phyloP scores from a whole-genome alignment of 1,140 invertebrate species.

The Chrysoperla carnea region DNA sequence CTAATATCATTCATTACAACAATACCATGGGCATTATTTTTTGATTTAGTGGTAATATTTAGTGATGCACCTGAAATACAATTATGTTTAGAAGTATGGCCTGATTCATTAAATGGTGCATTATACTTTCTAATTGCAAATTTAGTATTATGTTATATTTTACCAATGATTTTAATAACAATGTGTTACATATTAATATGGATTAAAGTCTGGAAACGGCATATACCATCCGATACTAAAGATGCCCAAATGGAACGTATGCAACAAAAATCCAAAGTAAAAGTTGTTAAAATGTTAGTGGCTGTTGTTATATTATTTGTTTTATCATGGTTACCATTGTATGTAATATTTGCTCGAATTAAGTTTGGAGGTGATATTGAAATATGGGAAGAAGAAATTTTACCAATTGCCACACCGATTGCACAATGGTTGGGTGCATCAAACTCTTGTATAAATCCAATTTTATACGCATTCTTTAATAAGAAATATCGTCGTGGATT shows the following conservation, averaged over 20 bases:
- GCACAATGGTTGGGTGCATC: conserved; percentile 93
- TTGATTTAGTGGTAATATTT: conserved; percentile 61
- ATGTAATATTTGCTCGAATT: conserved; percentile 73
- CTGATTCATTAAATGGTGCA: conserved; percentile 54
- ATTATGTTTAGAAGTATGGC: conserved; percentile 75
- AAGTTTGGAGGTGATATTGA: conserved; percentile 57
- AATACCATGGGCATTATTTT: conserved; percentile 79
- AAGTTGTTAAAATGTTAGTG: conserved; percentile 93
- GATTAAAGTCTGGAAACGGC: conserved; percentile 73
- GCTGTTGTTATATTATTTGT: conserved; percentile 90
- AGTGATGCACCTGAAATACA: conserved; percentile 47
- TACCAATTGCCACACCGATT: conserved; percentile 68
- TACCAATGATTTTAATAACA: conserved; percentile 80
- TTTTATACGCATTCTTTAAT: conserved; percentile 95
- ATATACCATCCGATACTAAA: conserved; percentile 79
- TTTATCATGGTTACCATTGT: conserved; percentile 86
- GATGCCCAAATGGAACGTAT: conserved; percentile 80
- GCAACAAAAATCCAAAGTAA: conserved; percentile 83
- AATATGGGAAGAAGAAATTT: conserved; percentile 56
- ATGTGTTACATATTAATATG: conserved; percentile 87
- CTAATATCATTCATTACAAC: conserved; percentile 65
- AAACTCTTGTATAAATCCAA: conserved; percentile 94
- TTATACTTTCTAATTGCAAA: conserved; percentile 82
- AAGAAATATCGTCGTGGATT: conserved; percentile 91
- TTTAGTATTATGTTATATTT: conserved; percentile 77